Evolutionary conservation across 2,888 invertebrate species (phyloP).

Genomic region (Zaprionus lineosus): DNA sequence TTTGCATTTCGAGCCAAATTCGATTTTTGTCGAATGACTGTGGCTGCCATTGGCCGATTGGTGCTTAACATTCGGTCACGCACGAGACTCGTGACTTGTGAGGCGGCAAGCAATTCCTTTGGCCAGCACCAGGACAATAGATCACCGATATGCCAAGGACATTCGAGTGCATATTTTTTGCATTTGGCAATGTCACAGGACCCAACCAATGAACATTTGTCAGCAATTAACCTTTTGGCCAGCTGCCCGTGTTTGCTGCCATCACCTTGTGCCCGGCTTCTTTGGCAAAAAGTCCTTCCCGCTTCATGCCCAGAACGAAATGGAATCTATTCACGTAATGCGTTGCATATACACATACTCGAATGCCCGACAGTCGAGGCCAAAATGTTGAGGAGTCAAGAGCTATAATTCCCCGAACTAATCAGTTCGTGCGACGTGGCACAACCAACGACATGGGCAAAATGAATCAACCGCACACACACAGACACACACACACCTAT

Average conservation of each 20-base stretch:
- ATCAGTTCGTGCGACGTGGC: conserved; percentile 57
- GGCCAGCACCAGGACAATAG: neutral
- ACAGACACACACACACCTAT: neutral
- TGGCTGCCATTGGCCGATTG: conserved; percentile 31
- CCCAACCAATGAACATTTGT: conserved; percentile 40
- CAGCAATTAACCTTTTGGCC: conserved; percentile 63
- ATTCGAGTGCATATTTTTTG: too few species aligned
- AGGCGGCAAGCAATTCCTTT: neutral
- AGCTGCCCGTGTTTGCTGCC: too few species aligned
- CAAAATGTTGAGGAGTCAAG: conserved; percentile 44
- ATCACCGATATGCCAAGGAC: neutral
- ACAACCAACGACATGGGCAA: conserved; percentile 37
- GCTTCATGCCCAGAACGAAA: too few species aligned
- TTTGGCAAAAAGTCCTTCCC: too few species aligned
- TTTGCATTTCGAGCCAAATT: conserved; percentile 50
- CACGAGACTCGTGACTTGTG: conserved; percentile 1
- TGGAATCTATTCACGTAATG: conserved; percentile 23
- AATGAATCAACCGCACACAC: conserved; percentile 42
- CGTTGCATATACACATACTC: conserved; percentile 5
- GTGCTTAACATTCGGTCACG: conserved; percentile 21
- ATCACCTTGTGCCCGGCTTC: too few species aligned
- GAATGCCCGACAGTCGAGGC: conserved; percentile 35
- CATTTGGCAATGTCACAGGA: conserved; percentile 9
- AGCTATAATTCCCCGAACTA: conserved; percentile 68
- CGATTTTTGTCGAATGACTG: too few species aligned